Percentiles rank a stretch among this genome's conserved stretches.
phyloP scores from a whole-genome alignment of 1,140 invertebrate genomes.

The Apis mellifera region Amel_HAv3.1 CM009931.2:20541001-20541500 shows the following conservation, averaged over 20 bases:
- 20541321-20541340: not conserved
- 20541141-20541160: slow-evolving; percentile 10
- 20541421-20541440: no score
- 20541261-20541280: not conserved
- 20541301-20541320: not conserved
- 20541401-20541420: not conserved
- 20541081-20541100: slow-evolving; percentile 47
- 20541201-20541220: not conserved
- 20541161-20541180: not conserved
- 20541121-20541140: slow-evolving; percentile 35
- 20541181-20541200: not conserved
- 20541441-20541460: no score
- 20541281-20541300: slow-evolving; percentile 3
- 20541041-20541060: no score
- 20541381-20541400: not conserved
- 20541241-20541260: not conserved
- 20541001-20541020: no score
- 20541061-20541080: no score
- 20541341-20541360: not conserved
- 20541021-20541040: no score
- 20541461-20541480: not conserved
- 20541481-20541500: not conserved
- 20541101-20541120: slow-evolving; percentile 39
- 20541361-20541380: not conserved
- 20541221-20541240: not conserved